These are phyloP conservation scores for Spea bombifrons DNA, from an alignment of 2,113 vertebrate species.

Conservation along the genomic window DNA sequence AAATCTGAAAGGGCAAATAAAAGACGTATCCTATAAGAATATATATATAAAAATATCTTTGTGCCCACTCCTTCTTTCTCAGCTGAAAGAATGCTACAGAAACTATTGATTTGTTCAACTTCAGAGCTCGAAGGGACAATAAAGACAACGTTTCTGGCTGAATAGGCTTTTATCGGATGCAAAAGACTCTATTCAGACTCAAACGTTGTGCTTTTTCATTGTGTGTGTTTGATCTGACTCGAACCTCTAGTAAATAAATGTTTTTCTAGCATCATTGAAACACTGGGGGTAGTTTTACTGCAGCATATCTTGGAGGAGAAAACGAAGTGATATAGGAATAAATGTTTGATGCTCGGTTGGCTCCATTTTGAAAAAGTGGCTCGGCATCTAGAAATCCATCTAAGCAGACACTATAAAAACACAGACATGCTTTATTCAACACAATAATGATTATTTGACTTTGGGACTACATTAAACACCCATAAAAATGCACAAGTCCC, in stretches of 20 bases:
- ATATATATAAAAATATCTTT: neutral
- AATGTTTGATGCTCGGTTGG: slow-evolving; percentile 1
- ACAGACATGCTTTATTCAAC: slow-evolving; percentile 43
- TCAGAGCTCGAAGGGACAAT: slow-evolving; percentile 27
- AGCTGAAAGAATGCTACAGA: slow-evolving; percentile 8
- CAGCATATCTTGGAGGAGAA: slow-evolving; percentile 6
- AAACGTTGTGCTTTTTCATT: slow-evolving; percentile 43
- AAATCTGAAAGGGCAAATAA: neutral
- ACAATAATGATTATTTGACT: slow-evolving; percentile 47
- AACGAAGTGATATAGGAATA: neutral
- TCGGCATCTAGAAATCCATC: slow-evolving; percentile 3
- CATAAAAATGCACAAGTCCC: slow-evolving; percentile 44
- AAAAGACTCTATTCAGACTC: slow-evolving; percentile 44
- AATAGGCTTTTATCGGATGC: slow-evolving; percentile 45
- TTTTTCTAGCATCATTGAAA: slow-evolving; percentile 37
- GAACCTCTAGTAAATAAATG: slow-evolving; percentile 46
- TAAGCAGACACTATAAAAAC: slow-evolving; percentile 39
- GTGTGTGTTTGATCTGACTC: slow-evolving; percentile 40
- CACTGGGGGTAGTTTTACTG: slow-evolving; percentile 30
- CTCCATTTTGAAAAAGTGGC: neutral
- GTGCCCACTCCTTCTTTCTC: slow-evolving; percentile 8
- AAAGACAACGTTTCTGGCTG: slow-evolving; percentile 40
- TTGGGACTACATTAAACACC: slow-evolving; percentile 47
- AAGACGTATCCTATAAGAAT: neutral
- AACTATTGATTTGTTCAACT: slow-evolving; percentile 31